Conservation (phyloP, 2,888 invertebrate genomes). For the Pollenia labialis region DNA sequence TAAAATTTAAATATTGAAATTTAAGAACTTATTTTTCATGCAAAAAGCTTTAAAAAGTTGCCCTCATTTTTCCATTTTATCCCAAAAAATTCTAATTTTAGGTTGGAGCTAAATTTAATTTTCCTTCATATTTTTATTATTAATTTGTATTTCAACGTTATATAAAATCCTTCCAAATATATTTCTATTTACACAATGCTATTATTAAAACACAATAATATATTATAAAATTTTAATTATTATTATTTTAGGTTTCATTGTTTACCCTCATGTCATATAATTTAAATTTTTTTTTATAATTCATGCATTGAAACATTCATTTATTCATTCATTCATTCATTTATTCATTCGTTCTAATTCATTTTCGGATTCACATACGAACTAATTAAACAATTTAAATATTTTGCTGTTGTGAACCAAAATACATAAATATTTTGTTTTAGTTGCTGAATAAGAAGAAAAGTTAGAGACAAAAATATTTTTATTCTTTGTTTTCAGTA, state of each 20-base stretch:
- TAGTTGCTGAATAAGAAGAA: background rate
- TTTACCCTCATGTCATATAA: background rate
- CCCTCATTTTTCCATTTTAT: no score
- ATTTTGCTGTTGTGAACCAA: conserved; percentile 7
- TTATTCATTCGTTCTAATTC: background rate
- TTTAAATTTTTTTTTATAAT: background rate
- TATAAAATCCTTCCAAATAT: no score
- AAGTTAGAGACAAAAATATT: background rate
- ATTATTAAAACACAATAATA: no score
- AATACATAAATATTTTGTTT: conserved; percentile 6
- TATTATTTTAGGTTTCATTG: background rate
- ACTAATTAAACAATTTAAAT: conserved; percentile 18
- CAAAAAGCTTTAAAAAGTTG: no score
- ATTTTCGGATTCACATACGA: background rate
- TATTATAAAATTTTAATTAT: no score
- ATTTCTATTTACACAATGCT: no score
- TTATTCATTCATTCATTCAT: background rate
- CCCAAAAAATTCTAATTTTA: no score
- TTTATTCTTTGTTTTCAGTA: background rate
- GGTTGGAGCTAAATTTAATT: no score
- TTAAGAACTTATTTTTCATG: no score
- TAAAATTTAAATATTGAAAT: no score
- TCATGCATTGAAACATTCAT: background rate
- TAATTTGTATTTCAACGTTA: no score
- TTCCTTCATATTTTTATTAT: no score